Evolutionary conservation across 2,888 invertebrate genomes (phyloP), one percentile per base, ranked within the genome.

Genomic region (Bellardia pandia): DNA sequence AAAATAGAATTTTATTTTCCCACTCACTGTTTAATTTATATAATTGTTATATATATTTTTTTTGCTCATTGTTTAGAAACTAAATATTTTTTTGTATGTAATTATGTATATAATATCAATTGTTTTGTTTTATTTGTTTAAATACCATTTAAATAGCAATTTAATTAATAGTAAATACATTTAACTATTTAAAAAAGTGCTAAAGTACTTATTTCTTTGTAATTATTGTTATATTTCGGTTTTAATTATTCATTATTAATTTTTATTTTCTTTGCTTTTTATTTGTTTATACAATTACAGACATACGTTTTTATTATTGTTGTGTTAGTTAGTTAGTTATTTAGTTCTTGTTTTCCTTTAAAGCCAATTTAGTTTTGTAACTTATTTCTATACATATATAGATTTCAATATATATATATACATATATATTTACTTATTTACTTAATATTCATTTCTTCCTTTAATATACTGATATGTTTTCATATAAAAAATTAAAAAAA

Each of bases 61-160:
- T 42, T n/a, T 58, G 14, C 79, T 8, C 68, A 60, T 71, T 51
- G 13, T 80, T 82, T 85, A 74, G 68, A 81, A 88, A 53, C 13
- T 62, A 62, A 23, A 30, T 30, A 11, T 30, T 33, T 51, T 58
- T 16, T 16, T 53, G 23, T 58, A 7, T 45, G 23, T 58, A 7
- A 23, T 58, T 30, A 23, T 30, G 53, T 69, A 72, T 40, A 66
- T 72, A 66, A 81, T 45, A 64, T 71, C 64, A 71, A 71, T 56
- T 77, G 62, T 58, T 68, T 45, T 53, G 56, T 71, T 66, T 85
- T 45, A 42, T 60, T 80, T 85, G 40, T 85, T 69, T 83, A 82
- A 85, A 85, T 88, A 80, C 81, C 86, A 86, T 85, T 87, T 83
- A 88, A 88, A 69, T 82, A 87, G 75, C 78, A 78, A 64, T 85